phyloP scores from a whole-genome alignment of 1,140 invertebrate species.

The Heterodera carotae region DNA sequence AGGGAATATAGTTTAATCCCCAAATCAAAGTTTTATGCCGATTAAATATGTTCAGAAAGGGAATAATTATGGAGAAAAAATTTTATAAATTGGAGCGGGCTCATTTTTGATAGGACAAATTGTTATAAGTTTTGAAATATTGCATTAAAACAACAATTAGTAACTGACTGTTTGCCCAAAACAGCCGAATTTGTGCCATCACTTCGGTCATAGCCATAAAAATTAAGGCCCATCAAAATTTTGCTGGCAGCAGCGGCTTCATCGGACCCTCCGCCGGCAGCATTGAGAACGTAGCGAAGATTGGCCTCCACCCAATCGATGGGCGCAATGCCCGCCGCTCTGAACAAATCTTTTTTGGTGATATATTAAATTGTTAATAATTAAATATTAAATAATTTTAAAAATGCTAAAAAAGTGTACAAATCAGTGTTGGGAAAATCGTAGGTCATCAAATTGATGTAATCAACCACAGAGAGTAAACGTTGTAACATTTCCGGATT shows the following conservation, averaged over 20 bases:
- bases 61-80: too few relatives aligned
- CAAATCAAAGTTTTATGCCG: too few relatives aligned
- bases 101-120: not conserved
- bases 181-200: conserved; percentile 29
- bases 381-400: not conserved
- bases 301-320: conserved; percentile 38
- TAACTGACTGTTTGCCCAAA: conserved; percentile 28
- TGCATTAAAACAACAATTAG: too few relatives aligned
- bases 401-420: too few relatives aligned
- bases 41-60: too few relatives aligned
- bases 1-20: too few relatives aligned
- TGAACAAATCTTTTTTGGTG: not conserved
- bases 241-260: not conserved
- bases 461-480: conserved; percentile 38
- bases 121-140: too few relatives aligned
- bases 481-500: conserved; percentile 19
- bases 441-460: conserved; percentile 57
- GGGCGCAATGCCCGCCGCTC: conserved; percentile 35
- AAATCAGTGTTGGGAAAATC: conserved; percentile 44
- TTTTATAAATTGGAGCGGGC: not conserved
- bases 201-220: conserved; percentile 36
- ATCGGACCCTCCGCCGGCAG: conserved; percentile 8
- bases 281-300: conserved; percentile 32
- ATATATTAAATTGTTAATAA: not conserved
- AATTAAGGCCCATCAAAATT: conserved; percentile 37